These are phyloP conservation scores for Acromyrmex heyeri DNA, from an alignment of 1,140 invertebrate species.

Conservation along the genomic window DNA sequence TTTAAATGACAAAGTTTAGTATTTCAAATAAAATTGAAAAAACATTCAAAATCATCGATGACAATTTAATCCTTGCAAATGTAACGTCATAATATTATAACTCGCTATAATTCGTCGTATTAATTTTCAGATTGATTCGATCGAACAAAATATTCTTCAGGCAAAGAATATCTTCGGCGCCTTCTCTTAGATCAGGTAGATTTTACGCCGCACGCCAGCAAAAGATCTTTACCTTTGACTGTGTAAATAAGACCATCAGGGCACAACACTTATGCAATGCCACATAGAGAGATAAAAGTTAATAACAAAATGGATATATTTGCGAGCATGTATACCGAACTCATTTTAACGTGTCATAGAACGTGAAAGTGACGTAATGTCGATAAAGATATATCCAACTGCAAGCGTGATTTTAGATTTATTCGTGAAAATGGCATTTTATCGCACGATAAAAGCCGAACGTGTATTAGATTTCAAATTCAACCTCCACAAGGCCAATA, in stretches of 20 bases:
- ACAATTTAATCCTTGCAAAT: neutral
- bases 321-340: neutral
- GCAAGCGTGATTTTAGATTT: neutral
- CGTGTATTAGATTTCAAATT: neutral
- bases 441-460: slow-evolving; percentile 1
- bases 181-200: slow-evolving; percentile 4
- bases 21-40: neutral
- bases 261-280: neutral
- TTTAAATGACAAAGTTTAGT: neutral
- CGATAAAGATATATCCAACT: neutral
- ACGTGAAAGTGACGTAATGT: neutral
- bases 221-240: slow-evolving; percentile 15
- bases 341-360: neutral
- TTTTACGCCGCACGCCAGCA: neutral
- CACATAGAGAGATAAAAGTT: slow-evolving; percentile 15
- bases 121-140: neutral
- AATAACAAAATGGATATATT: neutral
- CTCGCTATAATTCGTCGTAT: neutral
- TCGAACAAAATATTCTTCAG: neutral
- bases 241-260: slow-evolving; percentile 25
- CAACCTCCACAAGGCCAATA: neutral
- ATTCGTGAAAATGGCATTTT: slow-evolving; percentile 3
- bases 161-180: neutral
- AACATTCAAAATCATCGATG: neutral
- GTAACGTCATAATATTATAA: neutral